Evolutionary conservation across 2,888 invertebrate genomes (phyloP), one percentile per base, ranked within the genome.

Genomic region (Epiblema foenella): DNA sequence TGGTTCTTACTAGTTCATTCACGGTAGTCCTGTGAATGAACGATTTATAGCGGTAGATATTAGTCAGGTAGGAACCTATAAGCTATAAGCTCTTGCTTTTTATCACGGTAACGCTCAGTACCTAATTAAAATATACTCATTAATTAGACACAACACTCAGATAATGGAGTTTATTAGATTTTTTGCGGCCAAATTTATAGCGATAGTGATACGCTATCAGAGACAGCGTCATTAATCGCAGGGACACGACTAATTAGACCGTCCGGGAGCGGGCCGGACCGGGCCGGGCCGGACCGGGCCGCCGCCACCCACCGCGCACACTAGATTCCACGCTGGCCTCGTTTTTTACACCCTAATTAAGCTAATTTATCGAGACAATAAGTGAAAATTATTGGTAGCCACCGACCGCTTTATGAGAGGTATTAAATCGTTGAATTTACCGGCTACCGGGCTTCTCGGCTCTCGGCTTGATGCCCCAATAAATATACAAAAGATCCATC

Each of bases 331-430:
- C 85, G 83, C 85, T 33, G 8, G 5, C 85, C 82, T 81, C 83
- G 83, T 90, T 89, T 90, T 91, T 91, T 90, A 90, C 90, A 88
- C 92, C 90, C 91, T 91, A 92, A 93, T 93, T 93, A 93, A 91
- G 88, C 88, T 93, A 92, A 92, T 93, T 93, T 93, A 93, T 92
- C 87, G 92, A 87, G 89, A 91, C 91, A 91, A 90, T 90, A 88
- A 89, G 87, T 86, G 86, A 87, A 54, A 91, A 89, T 90, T 89
- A 92, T 91, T 86, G 89, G 82, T 80, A 80, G 78, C 77, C 77
- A 79, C 80, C 82, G 88, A 75, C 85, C 88, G 86, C 88, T 91
- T 91, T 91, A 92, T 85, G 90, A 90, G 89, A 83, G 86, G 83
- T 87, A 90, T 86, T 90, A 90, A 91, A 91, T 83, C 84, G 88